Evolutionary conservation across 2,797 vertebrate species (phyloP).

Genomic region (Scyliorhinus canicula): DNA sequence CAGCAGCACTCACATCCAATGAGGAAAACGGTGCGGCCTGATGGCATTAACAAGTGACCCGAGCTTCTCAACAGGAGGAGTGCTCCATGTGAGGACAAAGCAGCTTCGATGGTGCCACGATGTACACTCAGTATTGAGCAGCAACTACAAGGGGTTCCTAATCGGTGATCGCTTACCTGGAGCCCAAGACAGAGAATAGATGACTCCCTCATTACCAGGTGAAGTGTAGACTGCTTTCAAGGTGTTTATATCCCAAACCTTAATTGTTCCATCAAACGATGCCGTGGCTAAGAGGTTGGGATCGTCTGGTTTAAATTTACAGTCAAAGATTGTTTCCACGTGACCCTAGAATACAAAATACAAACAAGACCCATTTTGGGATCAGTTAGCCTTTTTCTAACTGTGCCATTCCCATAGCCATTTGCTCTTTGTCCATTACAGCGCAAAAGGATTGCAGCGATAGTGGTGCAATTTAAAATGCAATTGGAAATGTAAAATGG

Average conservation of each 20-base stretch:
- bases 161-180: slow-evolving; percentile 66
- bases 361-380: not conserved
- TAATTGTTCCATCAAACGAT: slow-evolving; percentile 95
- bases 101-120: not conserved
- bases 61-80: not conserved
- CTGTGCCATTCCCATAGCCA: not conserved
- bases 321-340: slow-evolving; percentile 97
- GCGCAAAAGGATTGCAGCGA: not conserved
- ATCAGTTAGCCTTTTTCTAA: not conserved
- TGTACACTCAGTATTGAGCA: too few species aligned
- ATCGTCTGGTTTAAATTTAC: slow-evolving; percentile 94
- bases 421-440: not conserved
- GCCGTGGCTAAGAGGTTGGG: slow-evolving; percentile 91
- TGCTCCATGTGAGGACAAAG: not conserved
- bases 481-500: not conserved
- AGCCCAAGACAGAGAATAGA: slow-evolving; percentile 96
- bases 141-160: not conserved
- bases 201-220: slow-evolving; percentile 94
- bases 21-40: not conserved
- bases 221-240: slow-evolving; percentile 86
- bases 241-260: slow-evolving; percentile 96
- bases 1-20: too few species aligned
- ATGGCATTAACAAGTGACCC: not conserved
- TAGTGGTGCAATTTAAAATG: not conserved
- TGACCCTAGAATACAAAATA: slow-evolving; percentile 71